Percentiles rank a stretch among this genome's conserved stretches.
Conservation (phyloP, 2,888 invertebrate species). For the Coremacera marginata region DNA sequence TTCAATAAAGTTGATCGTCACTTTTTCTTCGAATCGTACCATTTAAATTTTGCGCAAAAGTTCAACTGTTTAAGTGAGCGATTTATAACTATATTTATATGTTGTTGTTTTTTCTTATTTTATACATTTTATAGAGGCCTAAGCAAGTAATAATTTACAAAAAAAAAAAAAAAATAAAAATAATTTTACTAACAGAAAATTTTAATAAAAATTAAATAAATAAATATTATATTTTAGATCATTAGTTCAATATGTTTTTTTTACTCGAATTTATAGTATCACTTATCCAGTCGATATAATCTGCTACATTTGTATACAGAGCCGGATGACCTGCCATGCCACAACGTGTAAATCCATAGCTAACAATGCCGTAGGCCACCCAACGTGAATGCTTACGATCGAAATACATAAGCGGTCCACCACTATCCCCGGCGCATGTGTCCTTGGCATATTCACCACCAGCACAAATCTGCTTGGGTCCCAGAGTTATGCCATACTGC, state of each 20-base stretch:
- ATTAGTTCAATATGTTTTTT: neutral
- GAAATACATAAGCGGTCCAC: constrained; percentile 79
- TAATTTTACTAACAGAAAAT: no score
- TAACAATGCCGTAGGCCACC: constrained; percentile 76
- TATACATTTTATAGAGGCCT: no score
- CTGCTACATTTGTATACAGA: constrained; percentile 76
- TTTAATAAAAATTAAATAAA: neutral
- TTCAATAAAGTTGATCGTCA: no score
- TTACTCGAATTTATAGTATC: constrained; percentile 44
- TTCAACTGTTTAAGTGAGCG: no score
- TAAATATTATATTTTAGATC: neutral
- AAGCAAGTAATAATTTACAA: no score
- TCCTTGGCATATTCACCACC: constrained; percentile 78
- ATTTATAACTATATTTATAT: no score
- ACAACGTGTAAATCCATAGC: constrained; percentile 76
- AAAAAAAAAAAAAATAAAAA: no score
- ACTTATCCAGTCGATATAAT: constrained; percentile 76
- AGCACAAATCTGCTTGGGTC: constrained; percentile 76
- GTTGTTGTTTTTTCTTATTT: no score
- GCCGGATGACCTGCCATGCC: constrained; percentile 78
- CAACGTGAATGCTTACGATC: constrained; percentile 70
- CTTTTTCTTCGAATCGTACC: no score
- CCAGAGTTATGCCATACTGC: constrained; percentile 70
- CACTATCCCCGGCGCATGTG: constrained; percentile 78
- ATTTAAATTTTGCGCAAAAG: no score